Evolutionary conservation across 2,797 vertebrate species (phyloP).

Genomic region (Remorina albescens): DNA sequence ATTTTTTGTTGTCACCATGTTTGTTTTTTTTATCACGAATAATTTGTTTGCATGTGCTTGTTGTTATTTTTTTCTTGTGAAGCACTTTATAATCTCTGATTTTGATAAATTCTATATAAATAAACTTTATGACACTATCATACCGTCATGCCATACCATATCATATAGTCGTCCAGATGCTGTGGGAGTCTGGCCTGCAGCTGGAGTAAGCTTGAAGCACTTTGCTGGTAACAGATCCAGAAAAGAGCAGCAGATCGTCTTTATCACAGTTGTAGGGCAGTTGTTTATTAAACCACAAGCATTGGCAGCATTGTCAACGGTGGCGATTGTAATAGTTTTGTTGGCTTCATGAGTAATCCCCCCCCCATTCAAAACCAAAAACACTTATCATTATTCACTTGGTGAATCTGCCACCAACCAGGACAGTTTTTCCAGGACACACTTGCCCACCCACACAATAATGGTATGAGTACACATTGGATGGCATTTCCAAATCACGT

Average conservation of each 20-base stretch:
- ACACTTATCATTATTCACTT: constrained; percentile 30
- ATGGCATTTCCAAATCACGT: constrained; percentile 15
- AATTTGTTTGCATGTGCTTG: no score
- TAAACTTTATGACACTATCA: no score
- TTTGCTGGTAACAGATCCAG: not conserved
- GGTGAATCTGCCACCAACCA: constrained; percentile 11
- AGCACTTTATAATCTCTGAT: no score
- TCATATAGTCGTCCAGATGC: not conserved
- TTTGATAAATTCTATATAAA: no score
- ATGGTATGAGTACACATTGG: constrained; percentile 20
- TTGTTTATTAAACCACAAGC: constrained; percentile 64
- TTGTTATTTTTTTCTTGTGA: no score
- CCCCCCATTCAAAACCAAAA: constrained; percentile 32
- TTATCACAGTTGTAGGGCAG: constrained; percentile 32
- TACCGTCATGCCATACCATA: no score
- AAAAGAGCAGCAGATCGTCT: constrained; percentile 9
- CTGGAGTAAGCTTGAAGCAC: not conserved
- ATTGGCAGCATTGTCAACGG: constrained; percentile 38
- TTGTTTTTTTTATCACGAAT: not conserved
- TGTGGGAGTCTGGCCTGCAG: not conserved
- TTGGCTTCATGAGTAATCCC: constrained; percentile 15
- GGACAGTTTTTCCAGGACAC: constrained; percentile 8
- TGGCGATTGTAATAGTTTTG: not conserved
- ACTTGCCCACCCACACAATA: constrained; percentile 19
- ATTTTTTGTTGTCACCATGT: not conserved